Percentiles rank a stretch among this genome's conserved stretches.
Conservation (phyloP, 2,113 vertebrate species). For the Natator depressus region DNA sequence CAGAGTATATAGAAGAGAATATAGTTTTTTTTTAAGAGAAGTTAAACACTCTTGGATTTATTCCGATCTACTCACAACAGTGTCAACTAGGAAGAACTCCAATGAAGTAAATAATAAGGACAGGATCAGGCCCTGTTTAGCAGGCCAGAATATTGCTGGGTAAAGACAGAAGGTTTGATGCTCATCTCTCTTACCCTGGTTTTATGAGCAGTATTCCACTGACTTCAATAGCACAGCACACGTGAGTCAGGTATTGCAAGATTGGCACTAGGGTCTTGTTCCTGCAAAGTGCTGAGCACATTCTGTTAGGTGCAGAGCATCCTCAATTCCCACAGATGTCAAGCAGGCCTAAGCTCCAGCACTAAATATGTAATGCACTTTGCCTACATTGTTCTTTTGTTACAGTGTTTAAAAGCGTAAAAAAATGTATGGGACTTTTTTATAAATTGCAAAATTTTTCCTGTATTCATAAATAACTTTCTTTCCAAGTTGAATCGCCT, state of each 20-base stretch:
- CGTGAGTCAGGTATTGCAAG: background rate
- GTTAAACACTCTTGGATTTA: background rate
- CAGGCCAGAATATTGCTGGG: background rate
- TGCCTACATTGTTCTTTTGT: constrained; percentile 37
- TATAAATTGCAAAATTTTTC: background rate
- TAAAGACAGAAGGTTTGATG: background rate
- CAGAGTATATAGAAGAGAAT: background rate
- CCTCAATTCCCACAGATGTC: background rate
- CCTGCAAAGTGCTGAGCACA: background rate
- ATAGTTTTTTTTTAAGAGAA: background rate
- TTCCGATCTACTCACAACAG: background rate
- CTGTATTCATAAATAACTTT: background rate
- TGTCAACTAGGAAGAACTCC: background rate
- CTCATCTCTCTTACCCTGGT: background rate
- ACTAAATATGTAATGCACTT: constrained; percentile 8
- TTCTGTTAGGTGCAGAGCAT: background rate
- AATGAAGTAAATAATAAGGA: background rate
- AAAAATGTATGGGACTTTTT: background rate
- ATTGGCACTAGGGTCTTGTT: background rate
- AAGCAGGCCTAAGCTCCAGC: background rate
- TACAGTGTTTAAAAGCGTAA: background rate
- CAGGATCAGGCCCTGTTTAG: background rate
- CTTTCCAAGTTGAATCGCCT: background rate
- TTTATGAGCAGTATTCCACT: background rate
- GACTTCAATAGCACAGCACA: background rate